These are phyloP conservation scores for Trissoscelio sp. DNA, from an alignment of 2,888 invertebrate genomes.

Conservation along the genomic window DNA sequence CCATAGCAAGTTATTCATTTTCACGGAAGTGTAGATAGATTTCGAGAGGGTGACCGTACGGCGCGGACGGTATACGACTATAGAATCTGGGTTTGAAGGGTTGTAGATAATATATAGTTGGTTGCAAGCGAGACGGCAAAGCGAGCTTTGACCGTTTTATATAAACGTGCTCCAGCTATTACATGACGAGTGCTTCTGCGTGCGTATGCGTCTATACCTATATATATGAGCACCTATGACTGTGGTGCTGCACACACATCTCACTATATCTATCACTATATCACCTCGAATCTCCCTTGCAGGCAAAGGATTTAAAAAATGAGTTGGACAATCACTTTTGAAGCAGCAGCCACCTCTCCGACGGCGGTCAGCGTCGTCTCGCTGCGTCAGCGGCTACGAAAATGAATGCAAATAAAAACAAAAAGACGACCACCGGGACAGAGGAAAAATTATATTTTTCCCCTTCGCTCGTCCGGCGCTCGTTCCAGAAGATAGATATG, in stretches of 20 bases:
- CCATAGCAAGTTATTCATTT: conserved; percentile 57
- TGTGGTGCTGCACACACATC: conserved; percentile 30
- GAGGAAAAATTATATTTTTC: conserved; percentile 71
- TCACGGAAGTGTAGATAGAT: conserved; percentile 58
- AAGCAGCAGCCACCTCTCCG: conserved; percentile 72
- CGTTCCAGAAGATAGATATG: conserved; percentile 79
- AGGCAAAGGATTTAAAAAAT: conserved; percentile 75
- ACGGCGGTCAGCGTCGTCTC: conserved; percentile 73
- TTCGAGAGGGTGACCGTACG: conserved; percentile 53
- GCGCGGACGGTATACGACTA: conserved; percentile 54
- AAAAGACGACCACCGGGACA: conserved; percentile 59
- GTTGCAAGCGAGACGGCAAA: conserved; percentile 66
- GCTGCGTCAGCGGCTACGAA: conserved; percentile 81
- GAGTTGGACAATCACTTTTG: conserved; percentile 80
- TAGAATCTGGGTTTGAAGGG: conserved; percentile 74
- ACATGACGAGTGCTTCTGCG: conserved; percentile 70
- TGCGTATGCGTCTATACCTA: conserved; percentile 34
- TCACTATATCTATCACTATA: conserved; percentile 76
- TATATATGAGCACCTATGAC: conserved; percentile 74
- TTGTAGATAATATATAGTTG: conserved; percentile 74
- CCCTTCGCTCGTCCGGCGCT: conserved; percentile 73
- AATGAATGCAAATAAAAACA: conserved; percentile 74
- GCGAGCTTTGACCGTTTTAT: conserved; percentile 80
- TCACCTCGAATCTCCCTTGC: conserved; percentile 73
- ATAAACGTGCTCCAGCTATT: conserved; percentile 72